These are phyloP conservation scores for Corvus hawaiiensis DNA, from an alignment of 2,113 vertebrate species.

Conservation along the genomic window DNA sequence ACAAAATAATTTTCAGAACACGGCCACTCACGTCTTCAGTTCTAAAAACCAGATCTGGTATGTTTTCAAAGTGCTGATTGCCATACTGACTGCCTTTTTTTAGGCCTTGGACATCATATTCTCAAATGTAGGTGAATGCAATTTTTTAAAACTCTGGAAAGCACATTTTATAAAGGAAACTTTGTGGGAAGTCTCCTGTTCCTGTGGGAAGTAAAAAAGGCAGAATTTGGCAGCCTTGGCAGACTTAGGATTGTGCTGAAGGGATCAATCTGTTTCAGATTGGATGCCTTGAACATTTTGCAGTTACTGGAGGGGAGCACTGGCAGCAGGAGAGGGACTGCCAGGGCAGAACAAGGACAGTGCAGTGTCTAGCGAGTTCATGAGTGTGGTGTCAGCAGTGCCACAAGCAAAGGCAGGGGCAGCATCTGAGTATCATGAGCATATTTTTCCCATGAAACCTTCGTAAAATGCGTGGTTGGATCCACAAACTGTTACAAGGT, in stretches of 20 bases:
- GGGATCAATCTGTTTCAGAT: background rate
- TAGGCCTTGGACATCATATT: background rate
- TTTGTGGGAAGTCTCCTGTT: conserved; percentile 1
- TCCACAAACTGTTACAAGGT: background rate
- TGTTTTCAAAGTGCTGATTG: background rate
- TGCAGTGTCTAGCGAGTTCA: rapidly evolving
- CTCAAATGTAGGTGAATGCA: background rate
- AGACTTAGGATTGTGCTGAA: background rate
- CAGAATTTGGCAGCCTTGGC: background rate
- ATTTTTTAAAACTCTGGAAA: background rate
- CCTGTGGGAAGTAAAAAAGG: background rate
- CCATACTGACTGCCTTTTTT: background rate
- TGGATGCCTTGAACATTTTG: background rate
- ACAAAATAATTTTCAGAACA: background rate
- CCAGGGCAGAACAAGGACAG: background rate
- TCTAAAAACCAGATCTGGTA: background rate
- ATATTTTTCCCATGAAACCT: background rate
- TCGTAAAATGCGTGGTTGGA: background rate
- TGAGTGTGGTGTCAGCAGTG: background rate
- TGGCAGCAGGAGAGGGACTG: background rate
- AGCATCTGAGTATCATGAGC: background rate
- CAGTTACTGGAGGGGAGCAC: background rate
- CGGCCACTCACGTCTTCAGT: background rate
- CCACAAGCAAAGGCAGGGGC: background rate
- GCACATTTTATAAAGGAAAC: background rate